Evolutionary conservation across 53 echinoderm and acorn worm species (phyloP), one percentile per base, ranked within the genome.

Genomic region (Stichopus horrens): DNA sequence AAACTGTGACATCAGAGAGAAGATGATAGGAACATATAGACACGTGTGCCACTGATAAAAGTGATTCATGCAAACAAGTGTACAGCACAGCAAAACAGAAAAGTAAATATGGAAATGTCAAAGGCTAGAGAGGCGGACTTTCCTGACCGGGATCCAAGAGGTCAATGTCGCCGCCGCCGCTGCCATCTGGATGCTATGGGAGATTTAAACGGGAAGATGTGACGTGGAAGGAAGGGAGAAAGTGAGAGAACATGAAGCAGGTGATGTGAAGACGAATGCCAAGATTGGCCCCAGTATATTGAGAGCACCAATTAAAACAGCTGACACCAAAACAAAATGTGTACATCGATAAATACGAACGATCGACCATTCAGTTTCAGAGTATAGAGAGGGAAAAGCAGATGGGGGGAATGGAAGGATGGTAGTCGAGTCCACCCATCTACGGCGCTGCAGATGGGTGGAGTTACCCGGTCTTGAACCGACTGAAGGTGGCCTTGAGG

Each of bases 71-170:
- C 59, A 59, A 9, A 20, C 21, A 71, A 13, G 19, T 71, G 18
- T n/a, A 71, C 71, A 71, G 71, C 71, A 71, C 5, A 71, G 37
- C 37, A 37, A 37, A 37, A 37, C 37, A 37, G 37, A 37, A 37
- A 2, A 37, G 37, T 37, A 37, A 37, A 37, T 37, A 68, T 14
- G 20, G 57, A 80, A 80, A 22, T 52, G 56, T 58, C 55, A 80
- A 80, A 80, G 80, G 80, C 56, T 37, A 37, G n/a, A 80, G 57
- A 80, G 56, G 54, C 56, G 6, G 80, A 80, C 80, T 80, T 80
- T 80, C 80, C 80, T 80, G 80, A 55, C 80, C 80, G 56, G 56
- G 80, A 55, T 86, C 67, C 68, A 66, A 8, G 4, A 73, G 18
- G 86, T 86, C 86, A 86, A 66, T 68, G 9, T 66, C 86, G 22